phyloP scores from a whole-genome alignment of 2,113 vertebrate species.

The Herpetotheres cachinnans region DNA sequence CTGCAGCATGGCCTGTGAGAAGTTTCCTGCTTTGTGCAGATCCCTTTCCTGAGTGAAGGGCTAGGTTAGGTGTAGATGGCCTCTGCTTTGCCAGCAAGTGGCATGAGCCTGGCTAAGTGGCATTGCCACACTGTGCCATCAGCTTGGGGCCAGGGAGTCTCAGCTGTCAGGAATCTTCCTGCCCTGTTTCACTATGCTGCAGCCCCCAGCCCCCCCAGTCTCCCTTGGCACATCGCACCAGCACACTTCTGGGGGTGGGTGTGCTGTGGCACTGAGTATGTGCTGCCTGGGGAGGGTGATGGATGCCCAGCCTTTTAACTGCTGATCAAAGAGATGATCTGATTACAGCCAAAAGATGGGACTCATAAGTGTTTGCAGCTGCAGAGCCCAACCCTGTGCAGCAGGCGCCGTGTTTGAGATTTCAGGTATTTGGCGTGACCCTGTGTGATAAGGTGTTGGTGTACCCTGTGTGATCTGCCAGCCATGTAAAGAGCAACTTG shows the following conservation, averaged over 20 bases:
- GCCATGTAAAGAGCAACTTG: not conserved
- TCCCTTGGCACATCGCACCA: not conserved
- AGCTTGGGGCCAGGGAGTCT: not conserved
- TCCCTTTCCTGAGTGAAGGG: not conserved
- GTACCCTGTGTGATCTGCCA: not conserved
- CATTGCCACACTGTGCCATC: not conserved
- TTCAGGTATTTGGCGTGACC: not conserved
- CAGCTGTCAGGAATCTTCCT: not conserved
- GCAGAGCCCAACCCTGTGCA: not conserved
- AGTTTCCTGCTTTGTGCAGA: not conserved
- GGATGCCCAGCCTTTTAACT: not conserved
- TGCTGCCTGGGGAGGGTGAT: not conserved
- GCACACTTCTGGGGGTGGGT: not conserved
- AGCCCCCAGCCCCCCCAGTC: not conserved
- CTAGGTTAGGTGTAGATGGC: not conserved
- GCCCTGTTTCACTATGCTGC: fast-evolving
- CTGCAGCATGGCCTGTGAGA: not conserved
- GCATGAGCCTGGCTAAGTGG: not conserved
- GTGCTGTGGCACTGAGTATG: not conserved
- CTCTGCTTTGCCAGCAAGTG: not conserved
- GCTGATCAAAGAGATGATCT: not conserved
- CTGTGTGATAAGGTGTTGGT: not conserved
- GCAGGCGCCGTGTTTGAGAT: fast-evolving
- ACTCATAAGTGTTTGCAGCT: not conserved
- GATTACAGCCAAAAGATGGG: not conserved